A percentile compares a stretch with the other conserved stretches of the same genome.
These are phyloP conservation scores for Epirrhoe tristata DNA, from an alignment of 2,888 invertebrate species.

Conservation along the genomic window DNA sequence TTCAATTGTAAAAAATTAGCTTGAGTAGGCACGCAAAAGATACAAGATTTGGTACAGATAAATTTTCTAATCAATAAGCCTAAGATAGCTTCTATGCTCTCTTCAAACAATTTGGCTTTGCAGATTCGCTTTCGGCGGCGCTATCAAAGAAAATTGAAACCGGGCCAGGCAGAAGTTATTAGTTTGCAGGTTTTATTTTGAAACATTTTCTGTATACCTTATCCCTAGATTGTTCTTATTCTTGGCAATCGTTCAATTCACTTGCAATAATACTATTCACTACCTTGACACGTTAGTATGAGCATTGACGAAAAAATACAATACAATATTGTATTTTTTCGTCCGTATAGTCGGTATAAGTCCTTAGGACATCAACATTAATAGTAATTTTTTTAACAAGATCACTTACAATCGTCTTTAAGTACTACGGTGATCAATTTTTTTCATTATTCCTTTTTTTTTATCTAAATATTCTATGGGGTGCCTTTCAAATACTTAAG, in stretches of 20 bases:
- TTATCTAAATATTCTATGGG: too few species aligned
- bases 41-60: constrained; percentile 15
- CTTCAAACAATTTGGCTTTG: constrained; percentile 44
- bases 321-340: too few species aligned
- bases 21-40: neutral
- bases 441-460: too few species aligned
- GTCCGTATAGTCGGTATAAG: too few species aligned
- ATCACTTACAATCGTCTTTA: too few species aligned
- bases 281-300: too few species aligned
- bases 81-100: constrained; percentile 29
- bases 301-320: too few species aligned
- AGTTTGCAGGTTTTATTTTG: constrained; percentile 73
- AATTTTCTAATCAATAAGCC: constrained; percentile 35
- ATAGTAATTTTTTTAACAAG: too few species aligned
- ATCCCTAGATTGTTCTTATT: constrained; percentile 11
- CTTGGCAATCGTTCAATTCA: constrained; percentile 23
- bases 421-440: too few species aligned
- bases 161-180: constrained; percentile 83
- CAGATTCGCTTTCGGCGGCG: constrained; percentile 86
- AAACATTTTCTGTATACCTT: constrained; percentile 21
- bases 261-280: neutral
- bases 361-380: too few species aligned
- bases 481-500: too few species aligned
- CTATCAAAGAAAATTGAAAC: constrained; percentile 84
- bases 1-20: neutral